Base-by-base conservation (phyloP, 2,888 invertebrate species). In the Orthosia gothica region DNA sequence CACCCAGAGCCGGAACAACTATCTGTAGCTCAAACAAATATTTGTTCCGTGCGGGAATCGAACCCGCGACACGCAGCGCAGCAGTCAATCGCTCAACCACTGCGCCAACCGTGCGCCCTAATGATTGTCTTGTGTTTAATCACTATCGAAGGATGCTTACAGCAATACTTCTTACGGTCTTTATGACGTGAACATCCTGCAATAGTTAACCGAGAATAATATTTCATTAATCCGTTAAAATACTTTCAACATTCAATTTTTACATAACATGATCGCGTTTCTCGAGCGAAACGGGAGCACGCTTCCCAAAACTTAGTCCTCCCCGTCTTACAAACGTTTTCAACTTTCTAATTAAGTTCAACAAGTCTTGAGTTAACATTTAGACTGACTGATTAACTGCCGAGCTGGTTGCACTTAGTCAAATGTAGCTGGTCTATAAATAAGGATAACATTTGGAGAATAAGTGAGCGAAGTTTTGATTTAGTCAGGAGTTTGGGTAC, bases 331-430 rank as follows among this genome's bases (percentile, higher is more conserved):
- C 89, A 85, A 89, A 89, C 90, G 90, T 92, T 93, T 90, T 90
- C 91, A 94, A 95, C 93, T 95, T 94, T 93, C 90, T 95, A 95
- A 95, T 95, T 95, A 94, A 95, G 95, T 95, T 94, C 88, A 80
- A 76, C 90, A 92, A 93, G 92, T 94, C 91, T 89, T 91, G 88
- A 92, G 94, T 93, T 93, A 95, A 95, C 94, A 94, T 95, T 95
- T 93, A 91, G 90, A 92, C 90, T 92, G 91, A 90, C 91, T 95
- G 94, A 95, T 95, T 94, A 93, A 92, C 91, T 91, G 87, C 79
- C 88, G 89, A 89, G 85, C 89, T 88, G 86, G 86, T 88, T 79
- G 74, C 77, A 84, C 85, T 90, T 88, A 88, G 86, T 90, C 88
- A 88, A 85, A 88, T 89, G 72, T 79, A 82, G 79, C 72, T 23